phyloP scores from a whole-genome alignment of 2,888 invertebrate species.

The Cantharis lateralis region DNA sequence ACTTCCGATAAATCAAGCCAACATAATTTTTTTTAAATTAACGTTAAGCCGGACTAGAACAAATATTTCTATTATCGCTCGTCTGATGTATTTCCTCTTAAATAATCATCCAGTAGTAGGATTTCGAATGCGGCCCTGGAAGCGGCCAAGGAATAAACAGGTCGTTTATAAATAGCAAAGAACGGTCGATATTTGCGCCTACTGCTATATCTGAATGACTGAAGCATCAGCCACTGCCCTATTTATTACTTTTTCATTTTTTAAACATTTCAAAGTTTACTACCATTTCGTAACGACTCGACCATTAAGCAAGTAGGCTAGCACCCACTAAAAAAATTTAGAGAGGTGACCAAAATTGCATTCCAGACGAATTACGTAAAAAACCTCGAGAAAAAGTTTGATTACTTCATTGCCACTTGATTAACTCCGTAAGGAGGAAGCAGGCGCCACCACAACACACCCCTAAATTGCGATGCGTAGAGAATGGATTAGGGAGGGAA shows the following conservation, averaged over 20 bases:
- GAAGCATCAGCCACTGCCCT: constrained; percentile 33
- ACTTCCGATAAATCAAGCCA: constrained; percentile 4
- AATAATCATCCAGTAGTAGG: constrained; percentile 48
- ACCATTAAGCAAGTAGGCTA: neutral
- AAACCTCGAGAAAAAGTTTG: neutral
- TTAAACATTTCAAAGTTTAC: constrained; percentile 16
- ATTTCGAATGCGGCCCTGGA: constrained; percentile 49
- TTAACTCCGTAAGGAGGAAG: neutral
- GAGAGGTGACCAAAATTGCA: neutral
- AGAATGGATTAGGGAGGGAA: neutral
- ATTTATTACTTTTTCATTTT: constrained; percentile 28
- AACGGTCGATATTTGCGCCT: constrained; percentile 36
- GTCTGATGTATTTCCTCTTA: constrained; percentile 50
- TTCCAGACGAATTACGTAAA: neutral
- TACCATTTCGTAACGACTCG: neutral
- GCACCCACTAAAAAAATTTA: neutral
- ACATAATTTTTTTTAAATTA: neutral
- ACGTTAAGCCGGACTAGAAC: neutral
- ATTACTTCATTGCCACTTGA: neutral
- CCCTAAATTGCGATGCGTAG: neutral
- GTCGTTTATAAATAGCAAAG: constrained; percentile 40
- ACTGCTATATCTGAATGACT: constrained; percentile 31
- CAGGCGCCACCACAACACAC: neutral
- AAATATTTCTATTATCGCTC: constrained; percentile 33
- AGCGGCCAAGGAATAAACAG: constrained; percentile 54